phyloP scores from a whole-genome alignment of 2,888 invertebrate genomes.

The Heteropelma amictum region DNA sequence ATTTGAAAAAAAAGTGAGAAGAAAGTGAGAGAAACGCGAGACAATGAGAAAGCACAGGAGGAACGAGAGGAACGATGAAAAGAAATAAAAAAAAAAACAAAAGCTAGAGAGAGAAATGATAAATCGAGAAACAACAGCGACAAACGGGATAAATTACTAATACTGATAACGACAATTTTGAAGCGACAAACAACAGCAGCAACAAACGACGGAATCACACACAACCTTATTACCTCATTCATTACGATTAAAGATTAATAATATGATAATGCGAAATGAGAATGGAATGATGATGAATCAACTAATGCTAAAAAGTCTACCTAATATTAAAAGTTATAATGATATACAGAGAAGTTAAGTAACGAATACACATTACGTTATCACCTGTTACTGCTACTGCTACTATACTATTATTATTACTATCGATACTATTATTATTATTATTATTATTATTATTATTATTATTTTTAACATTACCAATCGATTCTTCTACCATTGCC shows the following conservation, averaged over 20 bases:
- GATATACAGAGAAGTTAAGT: conserved; percentile 74
- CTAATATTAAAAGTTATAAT: conserved; percentile 77
- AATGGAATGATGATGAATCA: conserved; percentile 61
- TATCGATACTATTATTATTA: conserved; percentile 64
- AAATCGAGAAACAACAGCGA: conserved; percentile 55
- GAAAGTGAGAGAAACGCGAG: conserved; percentile 5
- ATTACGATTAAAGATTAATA: conserved; percentile 75
- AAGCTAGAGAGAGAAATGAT: conserved; percentile 62
- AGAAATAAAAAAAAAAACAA: conserved; percentile 35
- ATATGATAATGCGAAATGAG: conserved; percentile 67
- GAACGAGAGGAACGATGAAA: too few relatives aligned
- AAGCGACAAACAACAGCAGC: too few relatives aligned
- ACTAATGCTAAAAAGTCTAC: conserved; percentile 74
- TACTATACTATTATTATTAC: conserved; percentile 66
- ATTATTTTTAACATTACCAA: conserved; percentile 56
- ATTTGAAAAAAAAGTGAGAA: neutral
- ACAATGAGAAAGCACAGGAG: conserved; percentile 13
- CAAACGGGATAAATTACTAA: too few relatives aligned
- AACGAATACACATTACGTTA: conserved; percentile 72
- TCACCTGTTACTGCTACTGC: conserved; percentile 69
- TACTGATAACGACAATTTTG: too few relatives aligned
- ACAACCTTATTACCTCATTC: conserved; percentile 78
- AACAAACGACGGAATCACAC: conserved; percentile 67
- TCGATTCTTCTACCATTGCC: conserved; percentile 50
- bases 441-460: conserved; percentile 63